Evolutionary conservation across 2,797 vertebrate species (phyloP).

Genomic region (Trachops cirrhosus): DNA sequence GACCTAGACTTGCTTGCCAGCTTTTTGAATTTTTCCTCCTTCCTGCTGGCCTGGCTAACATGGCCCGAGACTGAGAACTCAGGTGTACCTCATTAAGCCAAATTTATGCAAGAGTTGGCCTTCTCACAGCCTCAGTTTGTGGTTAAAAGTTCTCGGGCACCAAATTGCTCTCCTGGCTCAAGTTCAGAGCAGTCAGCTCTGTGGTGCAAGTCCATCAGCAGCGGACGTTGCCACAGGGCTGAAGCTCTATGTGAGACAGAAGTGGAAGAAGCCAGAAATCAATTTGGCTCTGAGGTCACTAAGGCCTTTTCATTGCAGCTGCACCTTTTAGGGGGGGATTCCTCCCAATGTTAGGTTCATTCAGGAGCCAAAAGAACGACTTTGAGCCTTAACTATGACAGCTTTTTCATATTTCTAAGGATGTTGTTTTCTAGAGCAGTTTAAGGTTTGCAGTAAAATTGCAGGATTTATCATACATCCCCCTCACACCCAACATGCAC

Average conservation of each 20-base stretch:
- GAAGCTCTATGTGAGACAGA: background rate
- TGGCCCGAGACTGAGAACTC: background rate
- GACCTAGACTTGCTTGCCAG: background rate
- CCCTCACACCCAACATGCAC: background rate
- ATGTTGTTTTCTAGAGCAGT: background rate
- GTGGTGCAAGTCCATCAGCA: background rate
- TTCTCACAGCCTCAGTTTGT: background rate
- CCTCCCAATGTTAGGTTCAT: background rate
- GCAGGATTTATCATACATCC: background rate
- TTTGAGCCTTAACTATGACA: background rate
- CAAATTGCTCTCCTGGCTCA: conserved; percentile 1
- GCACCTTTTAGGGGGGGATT: background rate
- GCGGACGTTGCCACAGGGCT: background rate
- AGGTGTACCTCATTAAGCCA: background rate
- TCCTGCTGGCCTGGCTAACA: background rate
- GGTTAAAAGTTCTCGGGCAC: background rate
- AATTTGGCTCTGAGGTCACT: background rate
- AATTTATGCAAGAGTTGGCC: background rate
- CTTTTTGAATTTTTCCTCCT: background rate
- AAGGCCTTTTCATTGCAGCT: background rate
- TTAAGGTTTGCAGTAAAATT: background rate
- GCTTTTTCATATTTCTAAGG: background rate
- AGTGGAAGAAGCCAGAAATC: background rate
- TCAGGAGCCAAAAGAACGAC: background rate
- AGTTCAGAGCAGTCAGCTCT: background rate